These are phyloP conservation scores for Whitmania pigra DNA, from an alignment of 1,140 invertebrate species.

Conservation along the genomic window DNA sequence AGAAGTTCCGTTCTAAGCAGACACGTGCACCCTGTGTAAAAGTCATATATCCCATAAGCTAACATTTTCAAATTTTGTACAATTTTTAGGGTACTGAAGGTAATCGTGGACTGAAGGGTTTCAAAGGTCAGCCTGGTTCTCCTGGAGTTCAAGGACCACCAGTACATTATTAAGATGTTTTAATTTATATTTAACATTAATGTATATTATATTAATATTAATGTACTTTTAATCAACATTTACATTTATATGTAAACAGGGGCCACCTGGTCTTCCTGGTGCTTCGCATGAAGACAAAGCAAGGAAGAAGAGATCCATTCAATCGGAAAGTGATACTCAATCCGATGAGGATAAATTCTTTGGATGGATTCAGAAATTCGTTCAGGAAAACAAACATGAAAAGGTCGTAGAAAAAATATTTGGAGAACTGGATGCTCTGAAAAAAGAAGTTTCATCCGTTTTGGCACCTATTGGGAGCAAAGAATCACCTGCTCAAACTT, in stretches of 20 bases:
- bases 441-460: conserved; percentile 57
- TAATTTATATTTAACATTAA: neutral
- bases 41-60: neutral
- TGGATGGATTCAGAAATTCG: conserved; percentile 11
- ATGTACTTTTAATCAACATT: neutral
- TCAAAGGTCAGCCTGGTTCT: conserved; percentile 15
- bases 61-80: neutral
- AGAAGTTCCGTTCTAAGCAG: neutral
- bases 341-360: neutral
- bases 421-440: conserved; percentile 34
- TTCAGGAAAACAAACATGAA: conserved; percentile 5
- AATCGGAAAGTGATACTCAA: neutral
- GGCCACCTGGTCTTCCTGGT: conserved; percentile 19
- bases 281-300: neutral
- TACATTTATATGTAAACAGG: neutral
- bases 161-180: neutral
- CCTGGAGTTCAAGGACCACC: conserved; percentile 11
- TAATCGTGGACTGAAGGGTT: neutral
- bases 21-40: neutral
- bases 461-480: conserved; percentile 61
- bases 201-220: neutral
- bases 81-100: conserved; percentile 8
- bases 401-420: conserved; percentile 34
- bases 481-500: conserved; percentile 61
- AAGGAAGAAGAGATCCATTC: conserved; percentile 10